These are phyloP conservation scores for Hemichromis elongatus DNA, from an alignment of 2,113 vertebrate species.

Conservation along the genomic window DNA sequence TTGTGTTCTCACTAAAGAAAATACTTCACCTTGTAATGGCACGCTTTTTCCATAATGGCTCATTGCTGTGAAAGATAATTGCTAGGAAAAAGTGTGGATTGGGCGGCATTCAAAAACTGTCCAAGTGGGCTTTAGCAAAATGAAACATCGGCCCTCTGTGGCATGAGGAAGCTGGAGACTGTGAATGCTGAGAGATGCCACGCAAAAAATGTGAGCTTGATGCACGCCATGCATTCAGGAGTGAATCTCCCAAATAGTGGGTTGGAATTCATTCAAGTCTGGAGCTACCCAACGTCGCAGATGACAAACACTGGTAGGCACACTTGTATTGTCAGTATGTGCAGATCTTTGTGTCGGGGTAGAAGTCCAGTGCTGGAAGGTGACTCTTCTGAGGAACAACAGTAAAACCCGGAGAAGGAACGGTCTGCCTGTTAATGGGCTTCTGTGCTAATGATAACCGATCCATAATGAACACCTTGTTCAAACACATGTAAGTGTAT, in stretches of 20 bases:
- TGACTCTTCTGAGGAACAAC: neutral
- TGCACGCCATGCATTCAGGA: accelerated
- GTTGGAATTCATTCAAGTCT: neutral
- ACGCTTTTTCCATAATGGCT: conserved; percentile 23
- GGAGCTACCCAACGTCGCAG: neutral
- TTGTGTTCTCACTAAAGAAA: conserved; percentile 9
- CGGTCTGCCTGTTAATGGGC: too few relatives aligned
- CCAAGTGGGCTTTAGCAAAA: neutral
- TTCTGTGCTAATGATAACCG: too few relatives aligned
- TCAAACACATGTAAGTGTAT: too few relatives aligned
- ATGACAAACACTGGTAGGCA: neutral
- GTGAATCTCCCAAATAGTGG: neutral
- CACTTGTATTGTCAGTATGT: neutral
- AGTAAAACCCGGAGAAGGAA: neutral
- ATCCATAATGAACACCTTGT: too few relatives aligned
- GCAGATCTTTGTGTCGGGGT: neutral
- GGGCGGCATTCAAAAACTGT: neutral
- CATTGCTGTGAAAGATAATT: neutral
- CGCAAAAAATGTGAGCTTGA: neutral
- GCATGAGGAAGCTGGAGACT: neutral
- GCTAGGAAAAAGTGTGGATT: neutral
- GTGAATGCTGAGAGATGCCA: neutral
- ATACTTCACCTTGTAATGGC: neutral
- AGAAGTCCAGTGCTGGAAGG: neutral
- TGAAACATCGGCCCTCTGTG: neutral